Conservation (phyloP, 30 jellyfish, hydroid and myxozoan species). For the Aurelia aurita complex sp. Pacific region DNA sequence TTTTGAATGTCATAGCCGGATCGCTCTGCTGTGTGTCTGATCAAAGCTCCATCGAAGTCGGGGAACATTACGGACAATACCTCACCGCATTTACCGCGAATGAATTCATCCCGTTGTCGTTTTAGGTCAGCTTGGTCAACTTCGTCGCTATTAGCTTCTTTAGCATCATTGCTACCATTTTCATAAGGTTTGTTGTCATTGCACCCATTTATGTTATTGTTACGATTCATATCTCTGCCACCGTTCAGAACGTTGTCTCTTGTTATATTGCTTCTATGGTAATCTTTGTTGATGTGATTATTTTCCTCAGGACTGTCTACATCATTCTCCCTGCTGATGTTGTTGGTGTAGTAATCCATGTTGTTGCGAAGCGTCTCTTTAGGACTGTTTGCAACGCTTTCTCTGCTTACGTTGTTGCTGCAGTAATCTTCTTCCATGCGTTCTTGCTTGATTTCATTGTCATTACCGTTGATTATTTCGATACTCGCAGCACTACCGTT, state of each 20-base stretch:
- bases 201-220: not conserved
- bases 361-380: too few species aligned
- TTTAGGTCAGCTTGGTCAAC: not conserved
- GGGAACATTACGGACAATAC: slow-evolving; percentile 93
- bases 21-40: slow-evolving; percentile 38
- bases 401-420: slow-evolving; percentile 1
- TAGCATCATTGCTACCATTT: not conserved
- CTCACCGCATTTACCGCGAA: slow-evolving; percentile 72
- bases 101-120: slow-evolving; percentile 46
- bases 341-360: too few species aligned
- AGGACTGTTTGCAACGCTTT: too few species aligned
- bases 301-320: too few species aligned
- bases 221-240: not conserved
- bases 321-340: too few species aligned
- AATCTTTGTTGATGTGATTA: not conserved
- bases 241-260: not conserved
- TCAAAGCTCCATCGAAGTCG: slow-evolving; percentile 60
- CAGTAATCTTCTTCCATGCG: not conserved
- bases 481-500: too few species aligned
- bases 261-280: not conserved
- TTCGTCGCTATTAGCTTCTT: not conserved
- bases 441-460: too few species aligned
- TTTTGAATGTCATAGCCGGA: slow-evolving; percentile 67
- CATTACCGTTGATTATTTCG: too few species aligned
- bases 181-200: not conserved